Percentiles rank a stretch among this genome's conserved stretches.
Evolutionary conservation across 2,888 invertebrate genomes (phyloP).

Genomic region (Drosophila ezoana): DNA sequence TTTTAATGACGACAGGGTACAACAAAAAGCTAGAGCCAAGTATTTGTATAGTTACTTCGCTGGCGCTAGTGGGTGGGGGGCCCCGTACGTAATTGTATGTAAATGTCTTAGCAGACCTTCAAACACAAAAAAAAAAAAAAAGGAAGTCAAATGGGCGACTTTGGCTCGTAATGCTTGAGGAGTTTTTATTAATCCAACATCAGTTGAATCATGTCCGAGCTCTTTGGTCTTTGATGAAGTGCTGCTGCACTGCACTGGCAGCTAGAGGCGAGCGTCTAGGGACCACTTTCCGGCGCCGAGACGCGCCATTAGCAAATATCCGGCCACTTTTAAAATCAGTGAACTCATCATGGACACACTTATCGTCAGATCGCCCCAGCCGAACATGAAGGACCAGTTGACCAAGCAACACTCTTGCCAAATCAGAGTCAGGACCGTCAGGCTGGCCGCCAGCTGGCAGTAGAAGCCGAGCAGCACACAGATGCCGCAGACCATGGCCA

Average conservation of each 20-base stretch:
- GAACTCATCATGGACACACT: constrained; percentile 21
- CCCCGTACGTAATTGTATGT: constrained; percentile 33
- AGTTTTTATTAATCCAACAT: constrained; percentile 54
- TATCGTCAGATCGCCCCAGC: constrained; percentile 47
- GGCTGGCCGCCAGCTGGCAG: constrained; percentile 11
- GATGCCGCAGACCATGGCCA: constrained; percentile 3
- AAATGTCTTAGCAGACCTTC: constrained; percentile 41
- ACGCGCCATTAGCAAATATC: constrained; percentile 35
- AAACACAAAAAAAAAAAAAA: constrained; percentile 6
- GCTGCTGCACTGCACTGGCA: constrained; percentile 4
- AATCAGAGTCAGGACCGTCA: constrained; percentile 15
- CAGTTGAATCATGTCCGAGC: constrained; percentile 2
- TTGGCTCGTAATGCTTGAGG: constrained; percentile 47
- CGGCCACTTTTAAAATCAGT: constrained; percentile 29
- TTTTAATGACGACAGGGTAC: constrained; percentile 2
- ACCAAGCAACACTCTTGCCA: constrained; percentile 9
- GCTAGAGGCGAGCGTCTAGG: constrained; percentile 22
- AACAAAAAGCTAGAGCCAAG: constrained; percentile 24
- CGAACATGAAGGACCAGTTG: constrained; percentile 17
- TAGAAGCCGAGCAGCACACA: constrained; percentile 33
- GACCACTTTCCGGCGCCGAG: constrained; percentile 58
- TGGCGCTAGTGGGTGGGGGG: background rate
- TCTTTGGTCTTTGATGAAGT: background rate
- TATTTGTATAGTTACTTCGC: constrained; percentile 25
- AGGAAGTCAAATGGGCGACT: constrained; percentile 13